Base-by-base conservation (phyloP, 1,140 invertebrate species). In the Bombus superbus region DNA sequence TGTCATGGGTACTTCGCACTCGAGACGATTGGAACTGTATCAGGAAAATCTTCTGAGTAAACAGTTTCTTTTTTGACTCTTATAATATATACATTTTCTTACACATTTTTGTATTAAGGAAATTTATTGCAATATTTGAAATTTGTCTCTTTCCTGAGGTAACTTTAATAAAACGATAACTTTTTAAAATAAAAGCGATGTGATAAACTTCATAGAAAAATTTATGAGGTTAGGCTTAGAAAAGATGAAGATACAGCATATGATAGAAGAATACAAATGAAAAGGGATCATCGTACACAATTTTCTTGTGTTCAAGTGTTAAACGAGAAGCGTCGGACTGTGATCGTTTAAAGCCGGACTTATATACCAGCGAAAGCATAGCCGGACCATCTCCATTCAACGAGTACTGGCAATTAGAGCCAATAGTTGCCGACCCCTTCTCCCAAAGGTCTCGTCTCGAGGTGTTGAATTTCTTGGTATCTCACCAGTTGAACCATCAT, bases 271-370 rank as follows among this genome's bases (percentile, higher is more conserved):
- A 13, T 22, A 76, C 25, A 35, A 83, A 25, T 22, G 40, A 42
- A 53, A 75, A 32, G 13, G 40, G 53, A 47, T 25, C 74, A 78
- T 79, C 22, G 79, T 66, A 64, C 75, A 77, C 72, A 57, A 83
- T 89, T 86, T 89, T 89, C 85, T 89, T 77, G 47, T 73, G 88
- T 86, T 82, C 86, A 84, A 83, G 86, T 83, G 89, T 86, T 92
- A 93, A 93, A 92, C 91, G 91, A 92, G 91, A 89, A 89, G 89
- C 91, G 87, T 90, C 90, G 83, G 86, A 86, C 80, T 53, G 44
- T 32, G 72, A 86, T 89, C 80, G 47, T 85, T 85, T 74, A 81
- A 81, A 81, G 59, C 53, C 69, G 38, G 62, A 83, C 73, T 82
- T 86, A 86, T 82, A 76, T 71, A 35, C 69, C 57, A 86, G 59